Percentiles rank a stretch among this genome's conserved stretches.
Conservation (phyloP, 2,888 invertebrate species). For the Bhutanitis thaidina region DNA sequence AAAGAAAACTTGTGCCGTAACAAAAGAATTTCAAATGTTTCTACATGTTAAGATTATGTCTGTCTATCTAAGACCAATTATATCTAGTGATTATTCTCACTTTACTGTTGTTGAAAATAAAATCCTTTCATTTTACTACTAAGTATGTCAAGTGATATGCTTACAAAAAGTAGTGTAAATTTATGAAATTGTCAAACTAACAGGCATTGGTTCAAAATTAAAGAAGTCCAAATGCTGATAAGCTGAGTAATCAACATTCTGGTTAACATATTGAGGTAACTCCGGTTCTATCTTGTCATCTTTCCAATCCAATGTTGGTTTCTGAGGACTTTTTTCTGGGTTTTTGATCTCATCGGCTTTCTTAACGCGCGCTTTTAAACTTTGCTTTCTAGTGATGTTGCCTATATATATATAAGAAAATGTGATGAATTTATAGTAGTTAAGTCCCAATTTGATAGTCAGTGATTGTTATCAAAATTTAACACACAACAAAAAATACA, state of each 20-base stretch:
- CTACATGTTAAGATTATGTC: too few relatives aligned
- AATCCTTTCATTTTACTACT: too few relatives aligned
- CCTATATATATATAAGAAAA: slow-evolving; percentile 39
- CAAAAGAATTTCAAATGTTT: too few relatives aligned
- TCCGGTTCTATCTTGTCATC: slow-evolving; percentile 39
- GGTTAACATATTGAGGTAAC: slow-evolving; percentile 30
- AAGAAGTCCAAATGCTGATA: slow-evolving; percentile 63
- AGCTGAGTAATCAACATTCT: slow-evolving; percentile 32
- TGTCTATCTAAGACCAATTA: too few relatives aligned
- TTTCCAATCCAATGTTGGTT: slow-evolving; percentile 43
- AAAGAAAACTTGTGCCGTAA: too few relatives aligned
- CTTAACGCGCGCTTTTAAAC: slow-evolving; percentile 48
- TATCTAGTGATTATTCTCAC: too few relatives aligned
- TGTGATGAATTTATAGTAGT: neutral
- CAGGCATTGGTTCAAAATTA: slow-evolving; percentile 67
- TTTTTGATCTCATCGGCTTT: slow-evolving; percentile 45
- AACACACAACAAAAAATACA: too few relatives aligned
- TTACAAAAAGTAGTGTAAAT: slow-evolving; percentile 37
- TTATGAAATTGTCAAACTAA: slow-evolving; percentile 45
- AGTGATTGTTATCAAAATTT: too few relatives aligned
- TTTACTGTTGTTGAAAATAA: too few relatives aligned
- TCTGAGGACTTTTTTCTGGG: slow-evolving; percentile 42
- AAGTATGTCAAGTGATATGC: slow-evolving; percentile 37
- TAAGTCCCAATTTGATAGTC: neutral
- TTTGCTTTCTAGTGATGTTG: slow-evolving; percentile 66